Evolutionary conservation across 2,888 invertebrate species (phyloP), one percentile per base, ranked within the genome.

Genomic region (Diachrysia chrysitis): DNA sequence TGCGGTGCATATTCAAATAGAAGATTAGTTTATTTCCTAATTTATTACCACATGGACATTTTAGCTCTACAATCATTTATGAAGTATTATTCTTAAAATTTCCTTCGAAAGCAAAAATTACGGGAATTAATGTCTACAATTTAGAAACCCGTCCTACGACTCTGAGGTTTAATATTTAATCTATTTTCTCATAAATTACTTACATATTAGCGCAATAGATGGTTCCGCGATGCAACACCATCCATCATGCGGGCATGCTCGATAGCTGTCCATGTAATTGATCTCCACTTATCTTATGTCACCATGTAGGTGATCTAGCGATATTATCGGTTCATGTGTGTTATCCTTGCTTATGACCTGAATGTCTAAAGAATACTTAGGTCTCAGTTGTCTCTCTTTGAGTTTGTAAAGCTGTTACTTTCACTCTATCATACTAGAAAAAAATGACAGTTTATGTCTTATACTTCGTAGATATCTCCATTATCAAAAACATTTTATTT

Each of bases 141-240:
- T 60, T 46, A 57, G 54, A 69, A 68, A 63, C 74, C 61, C 60
- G 64, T 74, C 69, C 74, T 53, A 78, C 69, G 62, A 74, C 42
- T 61, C 32, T 51, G 19, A 55, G 71, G 63, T 29, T 51, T 66
- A 78, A 58, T 66, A 71, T 76, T 69, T 81, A 81, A 79, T 79
- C 61, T 64, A 81, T 81, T 71, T 79, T 66, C 62, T n/a, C 71
- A 81, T 79, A 81, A 81, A 79, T 79, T 72, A 79, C 67, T 21
- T 16, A 58, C n/a, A 61, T 78, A 78, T 75, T 75, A 75, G 75
- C 74, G 64, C 75, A 74, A 75, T 78, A 58, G 75, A 74, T 78
- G 69, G 75, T 69, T 69, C 65, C 54, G 62, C 69, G 76, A 65
- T 81, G 71, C 63, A 67, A 23, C 57, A 65, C 55, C 76, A 79